Evolutionary conservation across 2,888 invertebrate species (phyloP).

Genomic region (Dastarcus helophoroides): DNA sequence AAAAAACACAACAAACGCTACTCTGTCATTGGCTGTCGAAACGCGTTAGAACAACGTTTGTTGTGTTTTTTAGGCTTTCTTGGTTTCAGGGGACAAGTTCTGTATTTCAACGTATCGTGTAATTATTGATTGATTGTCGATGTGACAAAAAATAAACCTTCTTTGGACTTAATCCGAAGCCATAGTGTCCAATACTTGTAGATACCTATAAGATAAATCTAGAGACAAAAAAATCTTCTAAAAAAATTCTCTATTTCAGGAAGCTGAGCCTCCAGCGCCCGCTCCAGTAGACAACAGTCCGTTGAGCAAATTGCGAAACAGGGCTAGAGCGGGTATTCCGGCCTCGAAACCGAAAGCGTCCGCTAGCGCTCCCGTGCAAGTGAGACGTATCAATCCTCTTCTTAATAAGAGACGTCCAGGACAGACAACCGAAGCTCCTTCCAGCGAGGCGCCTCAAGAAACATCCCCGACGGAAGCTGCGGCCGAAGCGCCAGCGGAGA

Average conservation of each 20-base stretch:
- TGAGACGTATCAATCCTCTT: conserved; percentile 45
- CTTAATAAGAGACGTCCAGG: conserved; percentile 39
- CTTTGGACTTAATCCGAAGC: too few species aligned
- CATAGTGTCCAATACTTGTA: too few species aligned
- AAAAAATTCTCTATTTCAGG: conserved; percentile 18
- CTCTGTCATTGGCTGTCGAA: too few species aligned
- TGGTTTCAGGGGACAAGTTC: too few species aligned
- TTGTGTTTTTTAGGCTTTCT: too few species aligned
- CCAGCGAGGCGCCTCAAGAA: conserved; percentile 26
- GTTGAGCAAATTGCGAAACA: conserved; percentile 34
- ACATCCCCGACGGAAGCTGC: conserved; percentile 19
- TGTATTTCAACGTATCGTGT: too few species aligned
- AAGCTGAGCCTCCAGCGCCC: conserved; percentile 19
- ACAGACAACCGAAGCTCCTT: conserved; percentile 29
- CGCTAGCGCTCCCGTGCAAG: conserved; percentile 41
- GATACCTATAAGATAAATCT: too few species aligned
- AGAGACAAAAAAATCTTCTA: too few species aligned
- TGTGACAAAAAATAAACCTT: too few species aligned
- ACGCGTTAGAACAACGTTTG: too few species aligned
- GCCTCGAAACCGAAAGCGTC: conserved; percentile 39
- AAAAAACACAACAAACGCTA: too few species aligned
- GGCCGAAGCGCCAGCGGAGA: conserved; percentile 20
- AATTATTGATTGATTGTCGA: too few species aligned
- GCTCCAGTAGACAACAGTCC: conserved; percentile 31
- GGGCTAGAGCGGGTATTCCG: conserved; percentile 39